These are phyloP conservation scores for Chloroceryle inda DNA, from an alignment of 2,797 vertebrate genomes.

Conservation along the genomic window DNA sequence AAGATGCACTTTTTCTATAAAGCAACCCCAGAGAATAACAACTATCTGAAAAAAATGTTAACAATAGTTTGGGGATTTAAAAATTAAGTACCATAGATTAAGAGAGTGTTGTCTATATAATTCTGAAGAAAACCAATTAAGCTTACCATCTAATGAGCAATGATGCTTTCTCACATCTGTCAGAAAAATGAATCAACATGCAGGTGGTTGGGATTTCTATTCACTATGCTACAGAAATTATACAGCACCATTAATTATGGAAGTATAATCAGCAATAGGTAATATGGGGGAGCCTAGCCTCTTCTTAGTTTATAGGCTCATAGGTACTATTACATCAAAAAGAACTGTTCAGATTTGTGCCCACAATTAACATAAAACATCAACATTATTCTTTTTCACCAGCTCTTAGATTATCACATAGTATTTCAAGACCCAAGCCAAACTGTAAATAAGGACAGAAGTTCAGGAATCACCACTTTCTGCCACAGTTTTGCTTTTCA, in stretches of 20 bases:
- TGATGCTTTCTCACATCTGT: slow-evolving; percentile 58
- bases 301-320: background rate
- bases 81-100: slow-evolving; percentile 69
- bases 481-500: background rate
- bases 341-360: background rate
- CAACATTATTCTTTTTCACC: background rate
- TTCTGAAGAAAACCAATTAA: slow-evolving; percentile 74
- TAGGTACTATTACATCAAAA: background rate
- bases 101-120: slow-evolving; percentile 58
- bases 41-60: slow-evolving; percentile 56
- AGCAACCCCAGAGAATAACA: slow-evolving; percentile 5
- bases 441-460: background rate
- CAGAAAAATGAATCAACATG: slow-evolving; percentile 58
- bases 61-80: slow-evolving; percentile 61
- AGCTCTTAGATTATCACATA: background rate
- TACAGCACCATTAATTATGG: slow-evolving; percentile 50
- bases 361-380: slow-evolving; percentile 14
- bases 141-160: slow-evolving; percentile 44
- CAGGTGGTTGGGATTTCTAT: slow-evolving; percentile 14
- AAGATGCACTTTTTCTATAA: slow-evolving; percentile 12
- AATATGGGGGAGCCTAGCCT: background rate
- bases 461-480: background rate
- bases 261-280: background rate
- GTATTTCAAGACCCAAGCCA: background rate
- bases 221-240: background rate